Evolutionary conservation across 1,140 invertebrate genomes (phyloP).

Genomic region (Heliconius himera): DNA sequence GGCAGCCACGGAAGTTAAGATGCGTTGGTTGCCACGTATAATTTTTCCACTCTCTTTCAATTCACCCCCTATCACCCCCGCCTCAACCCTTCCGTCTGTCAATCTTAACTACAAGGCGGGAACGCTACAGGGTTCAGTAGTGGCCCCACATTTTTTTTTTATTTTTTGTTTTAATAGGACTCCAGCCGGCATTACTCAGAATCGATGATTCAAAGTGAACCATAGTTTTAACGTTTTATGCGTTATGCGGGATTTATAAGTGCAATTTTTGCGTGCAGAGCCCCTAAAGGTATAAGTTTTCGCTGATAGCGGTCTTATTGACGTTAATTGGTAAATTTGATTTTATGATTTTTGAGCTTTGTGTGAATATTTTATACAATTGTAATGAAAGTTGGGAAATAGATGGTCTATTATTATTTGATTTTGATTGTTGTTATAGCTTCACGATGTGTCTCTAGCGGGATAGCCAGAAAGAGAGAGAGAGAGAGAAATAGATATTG

Average conservation of each 20-base stretch:
- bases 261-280: slow-evolving; percentile 44
- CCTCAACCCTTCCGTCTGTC: slow-evolving; percentile 77
- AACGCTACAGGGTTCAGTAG: slow-evolving; percentile 72
- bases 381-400: background rate
- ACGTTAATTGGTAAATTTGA: slow-evolving; percentile 43
- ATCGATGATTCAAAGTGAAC: slow-evolving; percentile 62
- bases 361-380: slow-evolving; percentile 19
- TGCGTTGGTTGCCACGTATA: slow-evolving; percentile 79
- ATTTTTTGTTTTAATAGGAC: slow-evolving; percentile 73
- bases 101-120: slow-evolving; percentile 79
- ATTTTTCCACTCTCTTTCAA: slow-evolving; percentile 80
- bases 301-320: slow-evolving; percentile 43
- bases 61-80: slow-evolving; percentile 64
- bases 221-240: slow-evolving; percentile 49
- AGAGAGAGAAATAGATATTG: background rate
- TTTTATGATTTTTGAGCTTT: slow-evolving; percentile 34
- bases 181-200: slow-evolving; percentile 60
- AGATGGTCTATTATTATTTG: background rate
- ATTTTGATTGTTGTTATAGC: background rate
- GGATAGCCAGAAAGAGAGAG: too few relatives aligned
- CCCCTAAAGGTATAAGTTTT: slow-evolving; percentile 24
- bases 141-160: slow-evolving; percentile 70
- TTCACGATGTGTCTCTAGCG: too few relatives aligned
- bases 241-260: slow-evolving; percentile 46
- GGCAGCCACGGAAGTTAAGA: slow-evolving; percentile 75